A percentile compares a stretch with the other conserved stretches of the same genome.
Conservation (phyloP, 2,888 invertebrate species). For the Eutolmus rufibarbis region DNA sequence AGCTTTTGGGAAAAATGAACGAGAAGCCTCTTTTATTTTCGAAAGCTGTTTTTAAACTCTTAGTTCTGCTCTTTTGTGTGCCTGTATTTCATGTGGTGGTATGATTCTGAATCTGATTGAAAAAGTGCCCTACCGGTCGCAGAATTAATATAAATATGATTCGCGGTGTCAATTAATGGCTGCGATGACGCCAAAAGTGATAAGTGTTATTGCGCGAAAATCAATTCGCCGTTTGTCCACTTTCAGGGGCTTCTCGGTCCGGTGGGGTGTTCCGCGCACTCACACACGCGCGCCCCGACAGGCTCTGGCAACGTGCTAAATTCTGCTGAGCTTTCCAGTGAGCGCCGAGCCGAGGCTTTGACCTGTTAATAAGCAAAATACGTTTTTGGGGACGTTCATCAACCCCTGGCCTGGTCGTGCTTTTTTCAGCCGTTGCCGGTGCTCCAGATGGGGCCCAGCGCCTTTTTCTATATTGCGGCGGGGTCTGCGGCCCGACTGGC, state of each 20-base stretch:
- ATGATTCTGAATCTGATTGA: neutral
- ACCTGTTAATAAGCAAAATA: conserved; percentile 43
- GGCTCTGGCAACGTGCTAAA: neutral
- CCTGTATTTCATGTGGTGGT: neutral
- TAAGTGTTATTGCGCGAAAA: neutral
- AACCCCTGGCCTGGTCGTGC: conserved; percentile 26
- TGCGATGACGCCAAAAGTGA: neutral
- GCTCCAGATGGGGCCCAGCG: neutral
- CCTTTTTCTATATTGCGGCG: neutral
- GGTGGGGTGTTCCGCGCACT: neutral
- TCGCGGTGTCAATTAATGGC: neutral
- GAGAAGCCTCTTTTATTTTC: neutral
- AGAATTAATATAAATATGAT: neutral
- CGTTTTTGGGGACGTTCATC: conserved; percentile 47
- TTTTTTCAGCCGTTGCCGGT: neutral
- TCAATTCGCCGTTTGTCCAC: neutral
- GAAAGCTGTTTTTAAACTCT: neutral
- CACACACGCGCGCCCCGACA: neutral
- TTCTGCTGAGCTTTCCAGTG: neutral
- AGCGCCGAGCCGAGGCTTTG: conserved; percentile 30
- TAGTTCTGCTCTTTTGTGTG: neutral
- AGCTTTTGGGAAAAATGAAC: neutral
- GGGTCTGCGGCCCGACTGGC: neutral
- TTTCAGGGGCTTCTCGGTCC: neutral
- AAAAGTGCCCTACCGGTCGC: neutral